Conservation (phyloP, 2,113 vertebrate genomes). For the Eurypyga helias region DNA sequence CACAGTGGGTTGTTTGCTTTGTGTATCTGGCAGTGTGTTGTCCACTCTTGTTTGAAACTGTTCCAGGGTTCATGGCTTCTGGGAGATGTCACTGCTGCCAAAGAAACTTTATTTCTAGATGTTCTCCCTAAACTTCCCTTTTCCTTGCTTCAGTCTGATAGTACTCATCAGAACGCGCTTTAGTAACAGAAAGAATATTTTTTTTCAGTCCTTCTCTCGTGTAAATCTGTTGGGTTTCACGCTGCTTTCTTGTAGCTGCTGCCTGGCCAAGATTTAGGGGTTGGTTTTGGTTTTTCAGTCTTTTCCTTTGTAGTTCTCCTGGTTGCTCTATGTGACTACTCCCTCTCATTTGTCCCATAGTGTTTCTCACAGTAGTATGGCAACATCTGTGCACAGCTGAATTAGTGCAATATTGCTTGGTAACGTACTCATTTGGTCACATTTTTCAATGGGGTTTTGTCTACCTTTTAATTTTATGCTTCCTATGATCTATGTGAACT, state of each 20-base stretch:
- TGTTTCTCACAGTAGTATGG: background rate
- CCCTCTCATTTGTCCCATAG: background rate
- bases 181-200: background rate
- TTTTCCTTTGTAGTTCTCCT: background rate
- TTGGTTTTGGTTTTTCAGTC: background rate
- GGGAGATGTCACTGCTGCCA: background rate
- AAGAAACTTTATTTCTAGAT: background rate
- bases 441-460: background rate
- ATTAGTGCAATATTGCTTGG: background rate
- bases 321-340: background rate
- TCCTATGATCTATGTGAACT: background rate
- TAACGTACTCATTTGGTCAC: background rate
- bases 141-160: background rate
- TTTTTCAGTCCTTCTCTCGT: background rate
- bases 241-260: background rate
- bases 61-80: background rate
- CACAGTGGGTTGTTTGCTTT: accelerated
- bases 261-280: background rate
- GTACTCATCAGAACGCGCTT: background rate
- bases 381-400: background rate
- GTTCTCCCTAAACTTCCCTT: background rate
- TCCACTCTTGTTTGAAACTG: background rate
- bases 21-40: background rate
- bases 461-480: background rate
- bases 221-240: background rate